Percentiles rank a stretch among this genome's conserved stretches.
phyloP scores from a whole-genome alignment of 2,113 vertebrate genomes.

The Desmodus rotundus region DNA sequence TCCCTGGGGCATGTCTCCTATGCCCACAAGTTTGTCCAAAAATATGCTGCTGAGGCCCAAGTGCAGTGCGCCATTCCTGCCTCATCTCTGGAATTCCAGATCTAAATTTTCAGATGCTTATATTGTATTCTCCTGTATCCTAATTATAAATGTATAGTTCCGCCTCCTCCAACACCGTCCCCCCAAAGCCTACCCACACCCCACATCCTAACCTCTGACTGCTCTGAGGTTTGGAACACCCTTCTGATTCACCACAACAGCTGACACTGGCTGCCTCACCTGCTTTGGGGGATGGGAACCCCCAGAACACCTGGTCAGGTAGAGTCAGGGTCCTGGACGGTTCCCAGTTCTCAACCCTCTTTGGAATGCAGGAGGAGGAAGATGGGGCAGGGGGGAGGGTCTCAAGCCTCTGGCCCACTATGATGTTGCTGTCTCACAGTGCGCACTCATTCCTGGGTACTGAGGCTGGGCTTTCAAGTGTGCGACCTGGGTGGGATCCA shows the following conservation, averaged over 20 bases:
- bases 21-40: not conserved
- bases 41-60: too few species aligned
- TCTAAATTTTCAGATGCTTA: not conserved
- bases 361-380: too few species aligned
- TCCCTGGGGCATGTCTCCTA: not conserved
- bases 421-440: not conserved
- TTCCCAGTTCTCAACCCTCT: not conserved
- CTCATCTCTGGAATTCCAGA: not conserved
- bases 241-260: not conserved
- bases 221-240: not conserved
- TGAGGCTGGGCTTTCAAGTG: not conserved
- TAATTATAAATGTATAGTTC: not conserved
- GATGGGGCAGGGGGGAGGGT: too few species aligned
- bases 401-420: not conserved
- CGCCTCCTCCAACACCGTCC: not conserved
- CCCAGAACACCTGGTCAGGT: not conserved
- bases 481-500: not conserved
- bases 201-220: too few species aligned
- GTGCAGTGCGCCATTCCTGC: not conserved
- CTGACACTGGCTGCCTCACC: not conserved
- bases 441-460: too few species aligned
- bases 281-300: not conserved
- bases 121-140: rapidly evolving
- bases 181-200: not conserved
- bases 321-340: rapidly evolving